Percentiles rank a stretch among this genome's conserved stretches.
These are phyloP conservation scores for Upupa epops DNA, from an alignment of 2,113 vertebrate species.

Conservation along the genomic window DNA sequence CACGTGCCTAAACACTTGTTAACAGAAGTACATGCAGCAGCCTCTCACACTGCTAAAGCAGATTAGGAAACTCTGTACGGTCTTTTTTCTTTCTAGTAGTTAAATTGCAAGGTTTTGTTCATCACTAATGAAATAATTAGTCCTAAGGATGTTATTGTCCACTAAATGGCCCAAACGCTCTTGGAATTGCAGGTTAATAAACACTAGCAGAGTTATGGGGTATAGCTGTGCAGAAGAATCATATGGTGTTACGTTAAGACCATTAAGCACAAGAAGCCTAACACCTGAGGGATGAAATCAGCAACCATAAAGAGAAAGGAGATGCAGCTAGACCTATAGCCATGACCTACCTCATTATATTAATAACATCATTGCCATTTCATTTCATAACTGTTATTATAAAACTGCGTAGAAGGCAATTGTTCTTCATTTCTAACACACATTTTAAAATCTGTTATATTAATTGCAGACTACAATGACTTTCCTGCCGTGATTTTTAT, in stretches of 20 bases:
- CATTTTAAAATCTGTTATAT: neutral
- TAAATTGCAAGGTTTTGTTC: neutral
- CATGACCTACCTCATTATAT: neutral
- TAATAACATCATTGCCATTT: neutral
- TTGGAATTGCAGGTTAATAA: neutral
- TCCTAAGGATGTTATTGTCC: neutral
- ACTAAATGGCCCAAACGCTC: neutral
- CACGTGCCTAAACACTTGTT: neutral
- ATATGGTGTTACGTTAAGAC: neutral
- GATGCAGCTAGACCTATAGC: neutral
- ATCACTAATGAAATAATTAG: neutral
- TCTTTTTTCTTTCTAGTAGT: neutral
- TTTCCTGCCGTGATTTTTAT: slow-evolving; percentile 14
- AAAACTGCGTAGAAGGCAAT: neutral
- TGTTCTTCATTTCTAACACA: neutral
- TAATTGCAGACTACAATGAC: neutral
- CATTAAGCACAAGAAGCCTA: neutral
- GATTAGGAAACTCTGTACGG: neutral
- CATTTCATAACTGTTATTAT: neutral
- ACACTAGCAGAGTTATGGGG: neutral
- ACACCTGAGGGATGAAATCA: neutral
- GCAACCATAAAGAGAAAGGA: neutral
- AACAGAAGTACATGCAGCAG: rapidly evolving
- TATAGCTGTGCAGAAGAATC: neutral
- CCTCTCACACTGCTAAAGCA: neutral